Conservation (phyloP, 2,797 vertebrate species). For the Chanos chanos region DNA sequence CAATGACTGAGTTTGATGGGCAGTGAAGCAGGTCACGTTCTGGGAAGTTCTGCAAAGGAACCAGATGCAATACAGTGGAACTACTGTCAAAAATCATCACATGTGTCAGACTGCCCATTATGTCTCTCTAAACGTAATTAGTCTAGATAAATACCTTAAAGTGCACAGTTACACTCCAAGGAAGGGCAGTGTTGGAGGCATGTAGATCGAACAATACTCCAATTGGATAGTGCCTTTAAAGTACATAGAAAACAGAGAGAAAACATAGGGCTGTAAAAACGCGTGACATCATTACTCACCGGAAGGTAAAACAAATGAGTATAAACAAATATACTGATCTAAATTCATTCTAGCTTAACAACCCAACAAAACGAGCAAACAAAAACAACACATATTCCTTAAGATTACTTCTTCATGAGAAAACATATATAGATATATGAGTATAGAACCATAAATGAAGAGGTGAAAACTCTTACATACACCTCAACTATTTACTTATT, state of each 20-base stretch:
- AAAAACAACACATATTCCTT: no score
- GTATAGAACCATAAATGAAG: no score
- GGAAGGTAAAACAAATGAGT: no score
- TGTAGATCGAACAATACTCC: constrained; percentile 97
- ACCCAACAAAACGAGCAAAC: no score
- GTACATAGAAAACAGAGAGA: constrained; percentile 14
- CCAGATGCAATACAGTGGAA: not conserved
- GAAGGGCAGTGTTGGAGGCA: constrained; percentile 88
- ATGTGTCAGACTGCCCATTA: not conserved
- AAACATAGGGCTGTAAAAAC: no score
- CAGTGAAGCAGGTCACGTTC: constrained; percentile 93
- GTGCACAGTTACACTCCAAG: constrained; percentile 96
- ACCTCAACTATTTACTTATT: no score
- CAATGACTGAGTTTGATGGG: constrained; percentile 85
- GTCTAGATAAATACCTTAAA: constrained; percentile 87
- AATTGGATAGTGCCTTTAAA: constrained; percentile 93
- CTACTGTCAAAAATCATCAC: not conserved
- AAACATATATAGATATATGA: no score
- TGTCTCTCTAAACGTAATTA: not conserved
- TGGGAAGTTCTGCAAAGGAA: constrained; percentile 82
- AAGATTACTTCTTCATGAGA: no score
- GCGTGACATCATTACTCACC: no score
- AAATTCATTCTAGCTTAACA: no score
- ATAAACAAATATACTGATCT: no score
- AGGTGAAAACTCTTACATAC: no score